These are phyloP conservation scores for Gobio gobio DNA, from an alignment of 2,113 vertebrate genomes.

Conservation along the genomic window DNA sequence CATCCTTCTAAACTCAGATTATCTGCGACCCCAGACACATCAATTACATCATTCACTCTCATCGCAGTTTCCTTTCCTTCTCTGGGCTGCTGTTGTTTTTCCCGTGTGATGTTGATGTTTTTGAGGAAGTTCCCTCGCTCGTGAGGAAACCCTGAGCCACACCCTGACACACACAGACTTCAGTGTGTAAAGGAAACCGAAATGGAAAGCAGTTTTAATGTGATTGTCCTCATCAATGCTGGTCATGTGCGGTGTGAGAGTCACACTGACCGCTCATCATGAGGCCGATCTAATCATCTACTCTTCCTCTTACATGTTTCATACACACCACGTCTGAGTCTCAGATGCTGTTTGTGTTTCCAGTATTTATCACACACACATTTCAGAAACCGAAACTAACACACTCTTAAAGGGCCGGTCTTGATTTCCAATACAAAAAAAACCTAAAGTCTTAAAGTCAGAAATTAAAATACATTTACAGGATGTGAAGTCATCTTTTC, in stretches of 20 bases:
- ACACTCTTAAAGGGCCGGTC: constrained; percentile 40
- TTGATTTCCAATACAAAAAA: too few relatives aligned
- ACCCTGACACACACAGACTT: neutral
- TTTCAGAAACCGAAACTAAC: neutral
- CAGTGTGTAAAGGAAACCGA: constrained; percentile 8
- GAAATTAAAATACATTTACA: too few relatives aligned
- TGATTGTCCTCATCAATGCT: too few relatives aligned
- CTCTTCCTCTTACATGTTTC: neutral
- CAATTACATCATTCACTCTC: constrained; percentile 61
- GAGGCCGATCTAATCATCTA: too few relatives aligned
- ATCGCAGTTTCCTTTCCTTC: constrained; percentile 23
- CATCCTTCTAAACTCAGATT: constrained; percentile 68
- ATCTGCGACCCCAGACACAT: constrained; percentile 67
- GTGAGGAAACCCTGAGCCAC: neutral
- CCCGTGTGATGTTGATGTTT: constrained; percentile 9
- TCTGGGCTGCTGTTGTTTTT: constrained; percentile 49
- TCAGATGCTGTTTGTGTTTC: neutral
- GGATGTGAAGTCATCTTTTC: too few relatives aligned
- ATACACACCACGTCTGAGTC: neutral
- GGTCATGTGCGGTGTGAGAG: too few relatives aligned
- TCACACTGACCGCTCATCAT: neutral
- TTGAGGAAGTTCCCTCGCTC: constrained; percentile 18
- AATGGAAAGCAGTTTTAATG: too few relatives aligned
- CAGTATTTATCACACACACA: too few relatives aligned
- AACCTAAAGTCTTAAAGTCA: too few relatives aligned